Evolutionary conservation across 2,888 invertebrate species (phyloP).

Genomic region (Mythimna ferrago): DNA sequence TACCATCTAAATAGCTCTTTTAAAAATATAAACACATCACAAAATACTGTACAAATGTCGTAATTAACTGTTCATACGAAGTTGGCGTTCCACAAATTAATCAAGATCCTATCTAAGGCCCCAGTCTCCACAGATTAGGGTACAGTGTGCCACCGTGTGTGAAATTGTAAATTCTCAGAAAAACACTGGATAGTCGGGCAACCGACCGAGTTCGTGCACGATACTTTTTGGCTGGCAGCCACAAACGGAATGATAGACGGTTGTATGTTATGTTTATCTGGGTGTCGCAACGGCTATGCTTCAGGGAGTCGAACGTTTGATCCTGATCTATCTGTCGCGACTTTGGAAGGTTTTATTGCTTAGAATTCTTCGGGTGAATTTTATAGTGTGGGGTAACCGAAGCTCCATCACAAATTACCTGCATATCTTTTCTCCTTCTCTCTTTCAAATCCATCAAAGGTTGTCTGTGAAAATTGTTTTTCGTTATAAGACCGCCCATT

Average conservation of each 20-base stretch:
- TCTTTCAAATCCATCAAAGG: no score
- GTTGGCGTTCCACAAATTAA: conserved; percentile 41
- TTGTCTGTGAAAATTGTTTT: no score
- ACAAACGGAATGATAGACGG: conserved; percentile 52
- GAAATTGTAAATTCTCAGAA: conserved; percentile 60
- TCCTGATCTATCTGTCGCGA: conserved; percentile 26
- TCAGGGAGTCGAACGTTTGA: conserved; percentile 45
- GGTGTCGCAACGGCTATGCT: conserved; percentile 35
- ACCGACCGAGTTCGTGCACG: conserved; percentile 19
- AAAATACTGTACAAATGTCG: conserved; percentile 10
- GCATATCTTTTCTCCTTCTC: no score
- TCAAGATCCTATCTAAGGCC: conserved; percentile 49
- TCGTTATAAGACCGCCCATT: no score
- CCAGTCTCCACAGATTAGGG: conserved; percentile 38
- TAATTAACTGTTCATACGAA: conserved; percentile 35
- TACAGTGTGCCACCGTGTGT: conserved; percentile 38
- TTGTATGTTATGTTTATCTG: conserved; percentile 48
- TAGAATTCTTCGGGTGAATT: conserved; percentile 25
- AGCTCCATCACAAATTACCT: no score
- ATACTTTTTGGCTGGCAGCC: conserved; percentile 55
- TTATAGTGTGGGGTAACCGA: conserved; percentile 5
- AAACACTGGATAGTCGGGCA: conserved; percentile 34
- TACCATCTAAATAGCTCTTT: not conserved
- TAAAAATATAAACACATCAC: not conserved
- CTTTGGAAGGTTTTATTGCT: conserved; percentile 23